phyloP scores from a whole-genome alignment of 2,888 invertebrate genomes.

The Lithophane ornitopus region DNA sequence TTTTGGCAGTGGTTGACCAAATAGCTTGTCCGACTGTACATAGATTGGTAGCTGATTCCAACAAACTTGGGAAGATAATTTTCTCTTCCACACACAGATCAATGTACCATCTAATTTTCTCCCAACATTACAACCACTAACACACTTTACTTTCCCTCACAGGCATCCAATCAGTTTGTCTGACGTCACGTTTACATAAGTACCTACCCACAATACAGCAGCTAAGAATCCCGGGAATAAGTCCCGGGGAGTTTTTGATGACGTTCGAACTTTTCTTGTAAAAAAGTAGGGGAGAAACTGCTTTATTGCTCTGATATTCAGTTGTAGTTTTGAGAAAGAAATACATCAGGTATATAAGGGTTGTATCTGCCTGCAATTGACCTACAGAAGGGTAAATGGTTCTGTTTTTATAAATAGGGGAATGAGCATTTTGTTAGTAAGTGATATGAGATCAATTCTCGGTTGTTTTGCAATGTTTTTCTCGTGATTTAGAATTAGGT shows the following conservation, averaged over 20 bases:
- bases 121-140: neutral
- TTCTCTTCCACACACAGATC: neutral
- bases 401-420: neutral
- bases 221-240: conserved; percentile 7
- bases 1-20: too few species aligned
- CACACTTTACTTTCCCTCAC: neutral
- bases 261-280: conserved; percentile 30
- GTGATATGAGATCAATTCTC: neutral
- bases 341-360: neutral
- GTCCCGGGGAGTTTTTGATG: conserved; percentile 21
- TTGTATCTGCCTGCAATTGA: neutral
- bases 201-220: neutral
- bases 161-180: conserved; percentile 21
- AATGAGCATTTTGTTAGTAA: too few species aligned
- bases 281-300: conserved; percentile 17
- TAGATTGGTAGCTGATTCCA: neutral
- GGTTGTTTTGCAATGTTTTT: neutral
- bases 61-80: neutral
- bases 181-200: conserved; percentile 21
- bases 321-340: conserved; percentile 2
- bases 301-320: conserved; percentile 9
- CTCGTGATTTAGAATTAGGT: neutral
- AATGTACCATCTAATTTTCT: neutral
- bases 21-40: too few species aligned
- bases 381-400: neutral